A percentile compares a stretch with the other conserved stretches of the same genome.
Conservation (phyloP, 2,113 vertebrate genomes). For the Stercorarius parasiticus region DNA sequence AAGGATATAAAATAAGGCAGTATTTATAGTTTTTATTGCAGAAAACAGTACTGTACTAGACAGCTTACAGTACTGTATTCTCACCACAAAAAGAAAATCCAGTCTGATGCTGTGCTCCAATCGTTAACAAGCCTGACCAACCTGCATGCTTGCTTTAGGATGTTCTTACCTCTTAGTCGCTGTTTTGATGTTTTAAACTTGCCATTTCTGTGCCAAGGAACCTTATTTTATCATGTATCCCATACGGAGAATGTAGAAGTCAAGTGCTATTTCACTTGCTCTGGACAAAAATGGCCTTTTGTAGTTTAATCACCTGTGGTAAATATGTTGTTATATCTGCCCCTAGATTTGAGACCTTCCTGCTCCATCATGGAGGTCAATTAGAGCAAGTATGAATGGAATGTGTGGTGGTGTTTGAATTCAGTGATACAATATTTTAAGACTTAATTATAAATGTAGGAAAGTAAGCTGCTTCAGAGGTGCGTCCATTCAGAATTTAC, state of each 20-base stretch:
- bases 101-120: neutral
- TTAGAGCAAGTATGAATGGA: neutral
- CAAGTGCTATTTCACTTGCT: neutral
- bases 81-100: neutral
- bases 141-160: neutral
- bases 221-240: neutral
- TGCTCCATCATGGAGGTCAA: neutral
- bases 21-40: neutral
- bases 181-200: neutral
- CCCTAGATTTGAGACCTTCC: neutral
- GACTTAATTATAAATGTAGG: neutral
- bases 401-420: neutral
- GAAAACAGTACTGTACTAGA: neutral
- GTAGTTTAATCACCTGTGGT: neutral
- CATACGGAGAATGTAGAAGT: rapidly evolving
- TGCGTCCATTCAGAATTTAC: neutral
- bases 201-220: neutral
- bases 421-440: neutral
- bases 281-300: neutral
- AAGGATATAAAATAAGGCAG: neutral
- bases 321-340: neutral
- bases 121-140: neutral
- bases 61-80: neutral
- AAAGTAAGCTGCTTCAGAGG: neutral
- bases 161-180: neutral